These are phyloP conservation scores for Lacerta agilis DNA, from an alignment of 2,797 vertebrate genomes.

Conservation along the genomic window DNA sequence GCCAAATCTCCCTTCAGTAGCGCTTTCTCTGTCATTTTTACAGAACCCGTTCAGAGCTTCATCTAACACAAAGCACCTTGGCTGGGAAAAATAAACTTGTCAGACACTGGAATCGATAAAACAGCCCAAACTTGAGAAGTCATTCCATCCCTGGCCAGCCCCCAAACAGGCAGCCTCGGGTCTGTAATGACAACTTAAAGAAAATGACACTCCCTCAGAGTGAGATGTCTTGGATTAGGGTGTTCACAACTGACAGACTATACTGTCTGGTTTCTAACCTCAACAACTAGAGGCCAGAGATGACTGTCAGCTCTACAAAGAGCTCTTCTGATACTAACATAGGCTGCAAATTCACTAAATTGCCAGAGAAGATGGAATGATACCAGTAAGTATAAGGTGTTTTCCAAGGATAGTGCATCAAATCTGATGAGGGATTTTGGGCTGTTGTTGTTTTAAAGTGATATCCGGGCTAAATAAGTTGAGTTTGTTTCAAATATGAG, in stretches of 20 bases:
- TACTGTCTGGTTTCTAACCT: background rate
- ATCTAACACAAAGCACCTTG: conserved; percentile 46
- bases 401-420: background rate
- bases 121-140: conserved; percentile 61
- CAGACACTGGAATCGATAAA: conserved; percentile 63
- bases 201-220: background rate
- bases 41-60: conserved; percentile 18
- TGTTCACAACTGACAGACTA: background rate
- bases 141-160: conserved; percentile 57
- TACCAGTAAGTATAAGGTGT: too few relatives aligned
- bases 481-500: too few relatives aligned
- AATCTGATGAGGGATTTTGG: background rate
- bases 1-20: conserved; percentile 37
- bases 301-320: background rate
- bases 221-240: background rate
- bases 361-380: background rate
- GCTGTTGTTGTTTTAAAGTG: too few relatives aligned
- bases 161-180: conserved; percentile 36
- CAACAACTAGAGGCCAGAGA: background rate
- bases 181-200: conserved; percentile 37
- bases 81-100: conserved; percentile 61
- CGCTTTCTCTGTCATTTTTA: conserved; percentile 37
- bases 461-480: too few relatives aligned
- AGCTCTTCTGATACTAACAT: background rate
- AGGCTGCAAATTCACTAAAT: background rate